Evolutionary conservation across 2,113 vertebrate species (phyloP).

Genomic region (Muntiacus muntjak): DNA sequence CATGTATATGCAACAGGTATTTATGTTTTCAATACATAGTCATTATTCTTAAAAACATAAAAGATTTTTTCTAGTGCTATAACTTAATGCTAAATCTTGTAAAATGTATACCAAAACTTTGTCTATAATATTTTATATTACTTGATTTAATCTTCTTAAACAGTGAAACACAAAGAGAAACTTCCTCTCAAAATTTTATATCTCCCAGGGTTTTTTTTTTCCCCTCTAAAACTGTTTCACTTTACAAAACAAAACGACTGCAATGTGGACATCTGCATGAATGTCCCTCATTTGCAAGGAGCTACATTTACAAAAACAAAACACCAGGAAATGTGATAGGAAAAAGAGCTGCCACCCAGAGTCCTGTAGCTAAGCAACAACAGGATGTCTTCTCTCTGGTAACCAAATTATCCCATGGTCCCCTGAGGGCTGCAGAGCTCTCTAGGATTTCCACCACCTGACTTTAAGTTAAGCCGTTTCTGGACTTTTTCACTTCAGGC

Average conservation of each 20-base stretch:
- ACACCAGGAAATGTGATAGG: constrained; percentile 63
- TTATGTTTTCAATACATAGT: not conserved
- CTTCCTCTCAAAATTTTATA: not conserved
- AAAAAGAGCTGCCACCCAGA: constrained; percentile 72
- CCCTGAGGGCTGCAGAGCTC: not conserved
- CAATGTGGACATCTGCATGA: constrained; percentile 73
- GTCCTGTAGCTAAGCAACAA: constrained; percentile 64
- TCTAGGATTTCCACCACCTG: not conserved
- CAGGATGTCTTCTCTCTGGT: constrained; percentile 2
- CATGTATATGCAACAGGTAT: not conserved
- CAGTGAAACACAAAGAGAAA: not conserved
- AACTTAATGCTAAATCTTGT: not conserved
- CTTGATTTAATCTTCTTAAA: not conserved
- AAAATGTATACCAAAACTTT: not conserved
- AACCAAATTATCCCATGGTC: constrained; percentile 56
- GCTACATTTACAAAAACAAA: constrained; percentile 78
- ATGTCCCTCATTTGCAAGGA: constrained; percentile 78
- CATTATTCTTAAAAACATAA: not conserved
- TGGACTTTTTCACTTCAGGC: not conserved
- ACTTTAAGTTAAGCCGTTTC: constrained; percentile 12
- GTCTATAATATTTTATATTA: not conserved
- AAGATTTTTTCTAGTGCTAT: not conserved
- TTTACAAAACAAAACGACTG: constrained; percentile 77
- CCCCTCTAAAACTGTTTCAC: constrained; percentile 61
- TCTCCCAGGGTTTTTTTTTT: not conserved